Evolutionary conservation across 2,113 vertebrate species (phyloP), one percentile per base, ranked within the genome.

Genomic region (Gila orcuttii): DNA sequence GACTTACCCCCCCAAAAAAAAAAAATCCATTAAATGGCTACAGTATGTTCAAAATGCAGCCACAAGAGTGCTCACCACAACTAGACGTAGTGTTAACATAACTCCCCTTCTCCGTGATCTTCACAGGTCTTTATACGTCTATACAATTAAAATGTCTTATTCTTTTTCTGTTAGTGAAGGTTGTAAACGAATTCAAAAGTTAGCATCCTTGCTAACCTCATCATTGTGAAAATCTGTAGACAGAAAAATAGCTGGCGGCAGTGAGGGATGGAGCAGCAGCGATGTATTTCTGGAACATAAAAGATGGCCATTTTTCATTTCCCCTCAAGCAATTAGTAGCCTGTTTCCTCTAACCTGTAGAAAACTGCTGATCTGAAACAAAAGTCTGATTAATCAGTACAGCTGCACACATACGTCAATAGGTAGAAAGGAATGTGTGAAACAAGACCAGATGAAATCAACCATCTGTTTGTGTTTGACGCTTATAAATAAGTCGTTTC

Each of bases 391-490:
- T 84, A 68, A 64, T 50, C 60, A 47, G 55, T 42, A 66, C 59
- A 85, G 75, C 80, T 79, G 76, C 80, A 74, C 55, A 79, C 79
- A 83, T 52, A 52, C 60, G 42, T 36, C 79, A 82, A 55, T 82
- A 6, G 33, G 60, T 75, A 62, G 57, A 79, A 80, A 52, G 11
- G 21, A 69, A 52, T 52, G 62, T 17, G 80, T 82, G 28, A 66
- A 50, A 36, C 79, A 50, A 50, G 60, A 21, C 12, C 9, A 68
- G 11, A 52, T 2, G 11, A 84, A 83, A 83, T 59, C n/a, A 59
- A 75, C 47, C 45, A 86, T 85, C 84, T 84, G 84, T 59, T 79
- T 21, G 73, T 60, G 84, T 73, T 73, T 74, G 47, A 82, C 15
- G 28, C 60, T 82, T 81, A 81, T 64, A 47, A 60, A 81, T 47